Evolutionary conservation across 2,888 invertebrate genomes (phyloP).

Genomic region (Noctua fimbriata): DNA sequence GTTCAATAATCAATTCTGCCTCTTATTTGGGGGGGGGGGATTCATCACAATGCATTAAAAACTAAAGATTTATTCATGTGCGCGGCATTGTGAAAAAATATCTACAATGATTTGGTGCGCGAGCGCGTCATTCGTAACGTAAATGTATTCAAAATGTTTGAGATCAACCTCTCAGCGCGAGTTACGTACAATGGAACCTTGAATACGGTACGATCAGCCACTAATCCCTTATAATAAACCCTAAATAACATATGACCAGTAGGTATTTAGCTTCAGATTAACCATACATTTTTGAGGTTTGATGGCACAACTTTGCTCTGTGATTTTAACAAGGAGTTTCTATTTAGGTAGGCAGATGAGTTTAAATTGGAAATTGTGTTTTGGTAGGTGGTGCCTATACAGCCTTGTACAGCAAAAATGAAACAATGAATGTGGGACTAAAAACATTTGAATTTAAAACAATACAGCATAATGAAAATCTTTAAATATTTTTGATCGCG

Average conservation of each 20-base stretch:
- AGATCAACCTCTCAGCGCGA: background rate
- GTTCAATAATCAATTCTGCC: background rate
- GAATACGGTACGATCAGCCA: too few relatives aligned
- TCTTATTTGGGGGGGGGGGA: conserved; percentile 4
- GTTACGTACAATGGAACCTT: background rate
- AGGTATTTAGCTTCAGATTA: background rate
- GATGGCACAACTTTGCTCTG: background rate
- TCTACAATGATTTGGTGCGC: conserved; percentile 9
- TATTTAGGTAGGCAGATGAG: background rate
- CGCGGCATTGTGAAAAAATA: conserved; percentile 13
- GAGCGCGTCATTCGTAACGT: conserved; percentile 5
- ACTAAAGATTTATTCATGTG: conserved; percentile 7
- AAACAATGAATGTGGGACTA: too few relatives aligned
- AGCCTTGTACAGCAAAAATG: too few relatives aligned
- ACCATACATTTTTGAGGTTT: background rate
- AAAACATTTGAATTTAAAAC: background rate
- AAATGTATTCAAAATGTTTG: conserved; percentile 22
- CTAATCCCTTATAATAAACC: too few relatives aligned
- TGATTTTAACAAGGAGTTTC: background rate
- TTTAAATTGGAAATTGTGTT: background rate
- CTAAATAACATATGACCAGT: background rate
- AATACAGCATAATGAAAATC: background rate
- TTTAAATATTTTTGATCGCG: background rate
- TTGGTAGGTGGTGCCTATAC: too few relatives aligned
- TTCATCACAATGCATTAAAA: conserved; percentile 1